Conservation (phyloP, 2,888 invertebrate genomes). For the Harpalus rufipes region DNA sequence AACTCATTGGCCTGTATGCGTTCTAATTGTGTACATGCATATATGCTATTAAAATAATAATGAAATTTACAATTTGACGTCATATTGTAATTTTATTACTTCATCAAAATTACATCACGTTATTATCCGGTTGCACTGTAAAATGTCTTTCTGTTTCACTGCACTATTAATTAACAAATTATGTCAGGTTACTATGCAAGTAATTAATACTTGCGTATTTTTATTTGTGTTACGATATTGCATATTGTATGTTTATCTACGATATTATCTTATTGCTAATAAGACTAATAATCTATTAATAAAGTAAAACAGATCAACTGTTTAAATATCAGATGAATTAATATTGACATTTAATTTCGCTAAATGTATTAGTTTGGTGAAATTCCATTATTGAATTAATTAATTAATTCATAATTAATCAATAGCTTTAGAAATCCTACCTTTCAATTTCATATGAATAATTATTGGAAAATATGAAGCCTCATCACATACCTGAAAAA, state of each 20-base stretch:
- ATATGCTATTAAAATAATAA: neutral
- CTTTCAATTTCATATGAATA: neutral
- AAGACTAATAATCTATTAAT: constrained; percentile 5
- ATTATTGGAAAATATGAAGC: neutral
- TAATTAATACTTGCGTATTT: constrained; percentile 5
- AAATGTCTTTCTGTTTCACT: constrained; percentile 4
- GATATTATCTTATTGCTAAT: neutral
- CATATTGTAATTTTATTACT: neutral
- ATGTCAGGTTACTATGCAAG: neutral
- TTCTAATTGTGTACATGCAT: neutral
- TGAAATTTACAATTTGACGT: neutral
- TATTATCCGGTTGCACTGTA: neutral
- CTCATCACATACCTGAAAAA: constrained; percentile 4
- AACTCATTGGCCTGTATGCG: too few species aligned
- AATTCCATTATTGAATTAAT: neutral
- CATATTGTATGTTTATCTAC: constrained; percentile 2
- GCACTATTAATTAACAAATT: constrained; percentile 4
- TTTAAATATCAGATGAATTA: neutral
- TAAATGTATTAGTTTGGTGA: constrained; percentile 14
- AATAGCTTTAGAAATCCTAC: constrained; percentile 1
- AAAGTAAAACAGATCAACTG: constrained; percentile 30
- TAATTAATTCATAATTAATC: neutral
- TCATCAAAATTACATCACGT: neutral
- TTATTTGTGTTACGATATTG: constrained; percentile 2
- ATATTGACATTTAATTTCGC: constrained; percentile 20